These are phyloP conservation scores for Timema cristinae DNA, from an alignment of 2,888 invertebrate species.

Conservation along the genomic window DNA sequence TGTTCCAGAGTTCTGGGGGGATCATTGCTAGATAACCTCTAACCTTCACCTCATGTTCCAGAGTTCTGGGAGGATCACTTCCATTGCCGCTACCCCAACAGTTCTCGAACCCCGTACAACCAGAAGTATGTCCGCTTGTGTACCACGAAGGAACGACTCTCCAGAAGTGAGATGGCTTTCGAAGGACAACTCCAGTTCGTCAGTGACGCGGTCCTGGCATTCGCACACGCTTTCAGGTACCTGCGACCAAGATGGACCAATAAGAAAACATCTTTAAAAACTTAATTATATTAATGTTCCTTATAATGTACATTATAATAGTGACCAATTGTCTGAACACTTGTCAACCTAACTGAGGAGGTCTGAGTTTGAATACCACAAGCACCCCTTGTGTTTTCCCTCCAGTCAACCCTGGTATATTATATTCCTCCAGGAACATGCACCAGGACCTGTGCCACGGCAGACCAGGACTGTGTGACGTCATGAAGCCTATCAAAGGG, in stretches of 20 bases:
- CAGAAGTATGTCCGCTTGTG: slow-evolving; percentile 64
- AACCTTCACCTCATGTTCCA: too few relatives aligned
- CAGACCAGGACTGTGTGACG: slow-evolving; percentile 72
- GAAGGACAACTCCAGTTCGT: slow-evolving; percentile 95
- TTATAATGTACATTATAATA: too few relatives aligned
- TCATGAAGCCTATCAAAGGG: slow-evolving; percentile 88
- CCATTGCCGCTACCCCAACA: too few relatives aligned
- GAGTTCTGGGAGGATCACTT: too few relatives aligned
- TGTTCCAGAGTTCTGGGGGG: too few relatives aligned
- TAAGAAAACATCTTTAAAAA: too few relatives aligned
- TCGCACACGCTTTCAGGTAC: slow-evolving; percentile 81
- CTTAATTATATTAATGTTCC: too few relatives aligned
- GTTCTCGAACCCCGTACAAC: slow-evolving; percentile 69
- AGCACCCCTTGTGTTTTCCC: not conserved
- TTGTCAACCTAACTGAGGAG: not conserved
- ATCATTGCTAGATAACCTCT: too few relatives aligned
- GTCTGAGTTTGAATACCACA: not conserved
- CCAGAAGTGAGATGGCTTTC: slow-evolving; percentile 73
- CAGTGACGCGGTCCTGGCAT: slow-evolving; percentile 92
- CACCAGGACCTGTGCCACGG: slow-evolving; percentile 75
- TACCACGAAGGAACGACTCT: slow-evolving; percentile 72
- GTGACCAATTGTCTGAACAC: not conserved
- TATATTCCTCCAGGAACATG: slow-evolving; percentile 65
- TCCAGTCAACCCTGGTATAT: not conserved
- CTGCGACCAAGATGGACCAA: too few relatives aligned